Percentiles rank a stretch among this genome's conserved stretches.
Conservation (phyloP, 2,113 vertebrate genomes). For the Budorcas taxicolor region DNA sequence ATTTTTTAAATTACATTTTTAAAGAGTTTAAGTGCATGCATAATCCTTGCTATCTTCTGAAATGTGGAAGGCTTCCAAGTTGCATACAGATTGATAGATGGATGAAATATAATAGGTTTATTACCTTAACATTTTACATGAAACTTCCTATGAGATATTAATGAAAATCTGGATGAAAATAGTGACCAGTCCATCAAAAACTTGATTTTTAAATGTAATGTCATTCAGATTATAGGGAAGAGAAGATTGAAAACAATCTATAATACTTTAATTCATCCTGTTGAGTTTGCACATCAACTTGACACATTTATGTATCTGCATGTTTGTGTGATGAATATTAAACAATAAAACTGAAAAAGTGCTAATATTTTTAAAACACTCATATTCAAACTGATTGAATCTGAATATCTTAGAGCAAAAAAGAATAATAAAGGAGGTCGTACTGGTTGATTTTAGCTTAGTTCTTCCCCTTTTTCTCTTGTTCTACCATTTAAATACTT, state of each 20-base stretch:
- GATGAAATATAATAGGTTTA: not conserved
- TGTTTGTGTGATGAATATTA: not conserved
- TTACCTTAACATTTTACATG: not conserved
- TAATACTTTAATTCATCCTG: not conserved
- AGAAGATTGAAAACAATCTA: not conserved
- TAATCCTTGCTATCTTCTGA: not conserved
- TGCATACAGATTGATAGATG: not conserved
- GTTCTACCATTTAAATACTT: not conserved
- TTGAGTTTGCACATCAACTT: not conserved
- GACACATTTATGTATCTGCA: not conserved
- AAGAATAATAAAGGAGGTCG: not conserved
- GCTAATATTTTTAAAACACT: not conserved
- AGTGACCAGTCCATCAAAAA: not conserved
- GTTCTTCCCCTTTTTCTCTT: not conserved
- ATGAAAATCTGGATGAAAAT: not conserved
- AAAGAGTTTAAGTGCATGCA: not conserved
- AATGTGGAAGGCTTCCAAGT: not conserved
- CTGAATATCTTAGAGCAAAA: not conserved
- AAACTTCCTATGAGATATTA: not conserved
- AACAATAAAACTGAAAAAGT: not conserved
- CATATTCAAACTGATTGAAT: not conserved
- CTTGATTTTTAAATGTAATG: not conserved
- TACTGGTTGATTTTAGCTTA: not conserved
- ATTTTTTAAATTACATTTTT: conserved; percentile 1
- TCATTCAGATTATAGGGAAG: not conserved